Conservation (phyloP, 2,888 invertebrate species). For the Agonum fuliginosum region DNA sequence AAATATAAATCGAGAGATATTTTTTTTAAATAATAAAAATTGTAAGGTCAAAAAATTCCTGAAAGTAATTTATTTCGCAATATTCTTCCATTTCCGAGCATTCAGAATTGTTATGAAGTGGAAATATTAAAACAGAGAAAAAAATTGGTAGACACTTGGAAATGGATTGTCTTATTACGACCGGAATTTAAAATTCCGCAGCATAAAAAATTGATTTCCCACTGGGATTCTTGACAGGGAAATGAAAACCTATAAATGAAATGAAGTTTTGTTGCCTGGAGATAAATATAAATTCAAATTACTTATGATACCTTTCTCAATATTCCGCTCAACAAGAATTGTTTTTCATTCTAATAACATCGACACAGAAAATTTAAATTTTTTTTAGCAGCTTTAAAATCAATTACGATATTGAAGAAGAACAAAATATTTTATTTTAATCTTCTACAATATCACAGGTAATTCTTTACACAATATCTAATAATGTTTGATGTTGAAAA, state of each 20-base stretch:
- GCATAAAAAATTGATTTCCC: constrained; percentile 47
- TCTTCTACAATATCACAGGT: no score
- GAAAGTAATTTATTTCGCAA: constrained; percentile 22
- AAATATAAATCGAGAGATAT: no score
- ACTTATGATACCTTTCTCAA: neutral
- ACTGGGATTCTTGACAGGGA: constrained; percentile 23
- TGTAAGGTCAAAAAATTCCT: neutral
- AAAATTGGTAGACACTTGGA: constrained; percentile 27
- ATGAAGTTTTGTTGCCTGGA: constrained; percentile 32
- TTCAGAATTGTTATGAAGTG: constrained; percentile 15
- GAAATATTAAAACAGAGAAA: constrained; percentile 39
- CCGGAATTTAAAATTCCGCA: constrained; percentile 32
- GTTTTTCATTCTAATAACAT: neutral
- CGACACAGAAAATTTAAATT: neutral
- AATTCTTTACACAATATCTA: no score
- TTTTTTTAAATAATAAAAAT: neutral
- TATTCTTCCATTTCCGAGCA: neutral
- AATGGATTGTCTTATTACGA: constrained; percentile 43
- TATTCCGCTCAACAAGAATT: neutral
- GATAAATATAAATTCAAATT: constrained; percentile 15
- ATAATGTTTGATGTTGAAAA: no score
- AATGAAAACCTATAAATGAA: constrained; percentile 44
- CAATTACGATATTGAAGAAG: no score
- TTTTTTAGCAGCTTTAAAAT: neutral
- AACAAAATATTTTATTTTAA: no score